Evolutionary conservation across 1,140 invertebrate genomes (phyloP).

Genomic region (Polyergus mexicanus): DNA sequence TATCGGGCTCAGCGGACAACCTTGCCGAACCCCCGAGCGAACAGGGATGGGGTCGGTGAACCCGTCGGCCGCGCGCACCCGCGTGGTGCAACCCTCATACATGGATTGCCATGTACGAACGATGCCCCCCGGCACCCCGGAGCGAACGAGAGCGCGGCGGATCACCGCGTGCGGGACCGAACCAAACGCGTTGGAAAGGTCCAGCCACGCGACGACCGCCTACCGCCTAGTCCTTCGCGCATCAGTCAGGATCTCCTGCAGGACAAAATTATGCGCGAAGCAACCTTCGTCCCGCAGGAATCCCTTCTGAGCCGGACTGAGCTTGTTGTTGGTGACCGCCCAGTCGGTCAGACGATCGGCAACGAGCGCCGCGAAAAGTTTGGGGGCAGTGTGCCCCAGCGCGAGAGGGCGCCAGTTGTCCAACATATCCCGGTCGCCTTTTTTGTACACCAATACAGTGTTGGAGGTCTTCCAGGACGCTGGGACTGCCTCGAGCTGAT

Average conservation of each 20-base stretch:
- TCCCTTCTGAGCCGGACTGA: conserved; percentile 74
- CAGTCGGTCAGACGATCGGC: conserved; percentile 48
- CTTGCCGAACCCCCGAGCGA: neutral
- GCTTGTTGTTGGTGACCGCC: neutral
- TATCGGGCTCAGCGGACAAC: neutral
- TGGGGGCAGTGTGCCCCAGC: neutral
- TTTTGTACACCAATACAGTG: neutral
- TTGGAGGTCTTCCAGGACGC: conserved; percentile 29
- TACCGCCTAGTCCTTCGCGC: neutral
- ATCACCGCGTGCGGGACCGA: conserved; percentile 7
- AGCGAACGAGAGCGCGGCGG: neutral
- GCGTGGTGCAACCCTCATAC: neutral
- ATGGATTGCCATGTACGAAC: neutral
- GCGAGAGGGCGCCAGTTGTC: neutral
- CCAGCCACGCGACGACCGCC: conserved; percentile 2
- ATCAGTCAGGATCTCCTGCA: conserved; percentile 6
- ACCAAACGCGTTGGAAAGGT: neutral
- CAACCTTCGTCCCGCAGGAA: conserved; percentile 79
- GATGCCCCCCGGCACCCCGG: neutral
- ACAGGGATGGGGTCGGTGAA: neutral
- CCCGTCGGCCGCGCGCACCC: neutral
- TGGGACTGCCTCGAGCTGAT: neutral
- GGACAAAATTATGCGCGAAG: conserved; percentile 67
- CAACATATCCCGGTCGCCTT: neutral
- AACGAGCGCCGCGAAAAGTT: conserved; percentile 18